These are phyloP conservation scores for Hyaena hyaena DNA, from an alignment of 2,113 vertebrate species.

Conservation along the genomic window DNA sequence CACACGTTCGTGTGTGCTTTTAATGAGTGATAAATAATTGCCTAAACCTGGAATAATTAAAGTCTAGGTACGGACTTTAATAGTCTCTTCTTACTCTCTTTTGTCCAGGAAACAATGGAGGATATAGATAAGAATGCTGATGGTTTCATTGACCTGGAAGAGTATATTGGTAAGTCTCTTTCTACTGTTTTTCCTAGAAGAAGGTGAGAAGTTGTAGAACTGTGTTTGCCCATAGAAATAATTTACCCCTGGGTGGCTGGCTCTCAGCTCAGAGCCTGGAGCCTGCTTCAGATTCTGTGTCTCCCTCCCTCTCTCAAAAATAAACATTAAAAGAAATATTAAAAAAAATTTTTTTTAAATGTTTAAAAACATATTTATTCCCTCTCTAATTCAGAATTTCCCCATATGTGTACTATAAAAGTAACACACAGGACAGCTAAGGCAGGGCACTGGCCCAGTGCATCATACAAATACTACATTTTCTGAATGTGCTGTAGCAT, in stretches of 20 bases:
- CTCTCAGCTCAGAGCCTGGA: neutral
- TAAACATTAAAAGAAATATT: neutral
- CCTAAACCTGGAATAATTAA: neutral
- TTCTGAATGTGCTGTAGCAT: neutral
- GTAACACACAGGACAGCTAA: neutral
- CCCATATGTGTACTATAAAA: neutral
- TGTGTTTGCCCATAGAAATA: neutral
- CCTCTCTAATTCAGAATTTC: neutral
- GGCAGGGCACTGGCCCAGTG: neutral
- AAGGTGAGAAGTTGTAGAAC: neutral
- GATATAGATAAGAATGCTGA: conserved; percentile 97
- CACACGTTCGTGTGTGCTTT: neutral
- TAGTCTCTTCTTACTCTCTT: neutral
- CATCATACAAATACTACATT: neutral
- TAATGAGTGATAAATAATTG: conserved; percentile 19
- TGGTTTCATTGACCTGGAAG: conserved; percentile 94
- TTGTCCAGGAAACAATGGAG: conserved; percentile 94
- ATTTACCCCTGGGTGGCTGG: neutral
- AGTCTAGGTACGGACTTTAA: neutral
- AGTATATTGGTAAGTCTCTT: conserved; percentile 93
- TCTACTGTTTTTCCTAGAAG: conserved; percentile 20
- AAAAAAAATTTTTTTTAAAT: too few species aligned
- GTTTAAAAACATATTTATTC: neutral
- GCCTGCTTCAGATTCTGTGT: neutral
- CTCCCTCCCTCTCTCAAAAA: neutral